Evolutionary conservation across 2,797 vertebrate species (phyloP).

Genomic region (Tinamus major): DNA sequence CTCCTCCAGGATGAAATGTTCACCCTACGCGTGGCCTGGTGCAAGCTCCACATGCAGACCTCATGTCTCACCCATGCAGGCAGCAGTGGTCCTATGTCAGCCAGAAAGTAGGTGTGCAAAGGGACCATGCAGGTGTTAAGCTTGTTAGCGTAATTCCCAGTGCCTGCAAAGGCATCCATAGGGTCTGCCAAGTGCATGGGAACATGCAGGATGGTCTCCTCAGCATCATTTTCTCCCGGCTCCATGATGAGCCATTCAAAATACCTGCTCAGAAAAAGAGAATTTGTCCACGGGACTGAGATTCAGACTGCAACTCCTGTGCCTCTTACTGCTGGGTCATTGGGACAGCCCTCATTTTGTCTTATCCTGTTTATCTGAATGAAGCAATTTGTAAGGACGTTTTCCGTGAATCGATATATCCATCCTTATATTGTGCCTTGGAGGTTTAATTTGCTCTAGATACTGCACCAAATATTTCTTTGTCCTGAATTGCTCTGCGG

Average conservation of each 20-base stretch:
- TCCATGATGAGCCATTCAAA: rapidly evolving
- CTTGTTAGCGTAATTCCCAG: neutral
- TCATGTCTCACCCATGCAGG: neutral
- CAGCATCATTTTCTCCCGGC: neutral
- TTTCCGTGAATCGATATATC: constrained; percentile 69
- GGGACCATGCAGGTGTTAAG: neutral
- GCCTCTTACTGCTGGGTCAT: neutral
- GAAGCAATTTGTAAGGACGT: constrained; percentile 49
- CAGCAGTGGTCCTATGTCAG: rapidly evolving
- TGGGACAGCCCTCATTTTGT: constrained; percentile 23
- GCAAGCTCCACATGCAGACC: no score
- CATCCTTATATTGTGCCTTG: constrained; percentile 32
- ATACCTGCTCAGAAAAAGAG: neutral
- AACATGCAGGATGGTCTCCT: neutral
- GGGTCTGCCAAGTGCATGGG: neutral
- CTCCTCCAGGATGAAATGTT: neutral
- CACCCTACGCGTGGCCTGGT: neutral
- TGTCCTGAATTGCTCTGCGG: neutral
- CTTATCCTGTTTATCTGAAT: neutral
- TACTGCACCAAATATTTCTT: neutral
- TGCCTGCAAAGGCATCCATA: neutral
- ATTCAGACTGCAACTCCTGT: neutral
- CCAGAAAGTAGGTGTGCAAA: neutral
- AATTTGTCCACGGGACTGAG: neutral
- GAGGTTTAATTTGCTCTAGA: constrained; percentile 60